Conservation (phyloP, 2,113 vertebrate species). For the Mystacornis crossleyi region DNA sequence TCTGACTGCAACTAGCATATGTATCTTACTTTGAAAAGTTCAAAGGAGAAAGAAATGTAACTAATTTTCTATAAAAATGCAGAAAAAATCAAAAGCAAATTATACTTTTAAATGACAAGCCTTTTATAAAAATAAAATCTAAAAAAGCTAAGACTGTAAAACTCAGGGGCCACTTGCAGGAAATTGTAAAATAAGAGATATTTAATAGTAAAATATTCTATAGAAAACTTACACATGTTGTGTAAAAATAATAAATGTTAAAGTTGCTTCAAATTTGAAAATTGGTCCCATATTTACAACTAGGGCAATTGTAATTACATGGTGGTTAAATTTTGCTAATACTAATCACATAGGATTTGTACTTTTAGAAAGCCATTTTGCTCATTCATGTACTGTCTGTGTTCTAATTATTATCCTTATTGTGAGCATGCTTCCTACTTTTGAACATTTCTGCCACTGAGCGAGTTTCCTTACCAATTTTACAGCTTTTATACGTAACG, state of each 20-base stretch:
- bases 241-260: neutral
- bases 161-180: neutral
- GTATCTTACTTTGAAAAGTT: neutral
- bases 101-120: neutral
- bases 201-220: neutral
- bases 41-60: neutral
- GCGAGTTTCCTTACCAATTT: neutral
- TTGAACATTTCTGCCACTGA: neutral
- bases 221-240: neutral
- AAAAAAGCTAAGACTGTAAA: neutral
- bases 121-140: neutral
- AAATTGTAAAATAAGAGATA: neutral
- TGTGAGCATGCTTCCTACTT: neutral
- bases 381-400: neutral
- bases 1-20: neutral
- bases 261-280: neutral
- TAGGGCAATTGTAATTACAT: neutral
- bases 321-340: neutral
- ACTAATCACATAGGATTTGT: neutral
- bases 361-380: neutral
- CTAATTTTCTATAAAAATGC: neutral
- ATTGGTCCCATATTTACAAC: neutral
- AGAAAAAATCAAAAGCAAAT: neutral
- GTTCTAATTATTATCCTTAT: neutral
- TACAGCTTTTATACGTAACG: neutral